phyloP scores from a whole-genome alignment of 2,113 vertebrate genomes.

The Mesocricetus auratus region DNA sequence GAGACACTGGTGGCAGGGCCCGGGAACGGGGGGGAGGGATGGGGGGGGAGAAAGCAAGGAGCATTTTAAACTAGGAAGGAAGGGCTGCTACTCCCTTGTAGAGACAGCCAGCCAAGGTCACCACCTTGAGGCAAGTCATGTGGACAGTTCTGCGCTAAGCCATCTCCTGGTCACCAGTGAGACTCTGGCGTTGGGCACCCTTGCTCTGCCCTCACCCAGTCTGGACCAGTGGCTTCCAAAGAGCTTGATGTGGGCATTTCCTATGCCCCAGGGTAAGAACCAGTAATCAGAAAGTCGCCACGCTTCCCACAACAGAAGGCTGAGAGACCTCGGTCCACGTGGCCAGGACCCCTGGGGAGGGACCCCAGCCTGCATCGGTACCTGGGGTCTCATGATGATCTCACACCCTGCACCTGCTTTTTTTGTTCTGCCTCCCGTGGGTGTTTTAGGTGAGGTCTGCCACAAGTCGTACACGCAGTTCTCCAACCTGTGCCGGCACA shows the following conservation, averaged over 20 bases:
- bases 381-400: constrained; percentile 67
- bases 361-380: neutral
- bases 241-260: no score
- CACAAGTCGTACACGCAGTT: constrained; percentile 99
- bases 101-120: accelerated
- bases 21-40: neutral
- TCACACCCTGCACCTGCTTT: constrained; percentile 83
- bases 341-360: accelerated
- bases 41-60: accelerated
- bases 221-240: neutral
- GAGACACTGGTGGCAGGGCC: neutral
- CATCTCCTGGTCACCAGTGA: neutral
- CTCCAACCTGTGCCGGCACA: constrained; percentile 99
- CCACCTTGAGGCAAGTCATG: accelerated
- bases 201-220: neutral
- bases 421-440: constrained; percentile 86
- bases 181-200: neutral
- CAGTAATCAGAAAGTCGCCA: accelerated
- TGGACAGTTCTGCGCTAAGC: neutral
- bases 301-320: accelerated
- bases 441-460: constrained; percentile 98
- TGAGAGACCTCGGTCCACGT: accelerated
- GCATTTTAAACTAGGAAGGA: neutral
- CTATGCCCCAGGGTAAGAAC: neutral
- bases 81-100: neutral